These are phyloP conservation scores for Andrena trimmerana DNA, from an alignment of 2,888 invertebrate species.

Conservation along the genomic window DNA sequence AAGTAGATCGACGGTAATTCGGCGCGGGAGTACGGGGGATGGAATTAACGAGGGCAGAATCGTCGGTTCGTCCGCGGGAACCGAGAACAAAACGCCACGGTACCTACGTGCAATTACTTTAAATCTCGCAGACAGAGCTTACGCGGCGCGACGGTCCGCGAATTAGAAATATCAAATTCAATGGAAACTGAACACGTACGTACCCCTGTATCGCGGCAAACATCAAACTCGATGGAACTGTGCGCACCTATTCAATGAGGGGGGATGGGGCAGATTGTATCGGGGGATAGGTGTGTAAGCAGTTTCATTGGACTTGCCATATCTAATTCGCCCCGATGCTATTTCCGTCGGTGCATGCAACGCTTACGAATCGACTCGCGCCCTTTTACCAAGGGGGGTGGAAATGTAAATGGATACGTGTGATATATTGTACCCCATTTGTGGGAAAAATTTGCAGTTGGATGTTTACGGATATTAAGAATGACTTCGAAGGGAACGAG, in stretches of 20 bases:
- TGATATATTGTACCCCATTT: not conserved
- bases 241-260: slow-evolving; percentile 41
- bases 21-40: not conserved
- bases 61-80: not conserved
- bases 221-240: slow-evolving; percentile 51
- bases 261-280: slow-evolving; percentile 34
- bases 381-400: not conserved
- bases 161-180: slow-evolving; percentile 48
- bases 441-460: not conserved
- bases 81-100: not conserved
- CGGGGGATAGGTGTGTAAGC: slow-evolving; percentile 16
- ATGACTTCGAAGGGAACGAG: not conserved
- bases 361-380: not conserved
- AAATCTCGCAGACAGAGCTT: slow-evolving; percentile 31
- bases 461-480: not conserved
- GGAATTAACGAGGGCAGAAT: not conserved
- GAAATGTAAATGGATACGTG: slow-evolving; percentile 13
- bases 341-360: not conserved
- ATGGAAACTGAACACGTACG: slow-evolving; percentile 9
- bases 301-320: slow-evolving; percentile 37
- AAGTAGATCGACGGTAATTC: not conserved
- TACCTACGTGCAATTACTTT: slow-evolving; percentile 40
- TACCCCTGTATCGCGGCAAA: slow-evolving; percentile 31
- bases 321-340: slow-evolving; percentile 37
- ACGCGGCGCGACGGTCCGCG: not conserved